A percentile compares a stretch with the other conserved stretches of the same genome.
Evolutionary conservation across 2,113 vertebrate genomes (phyloP).

Genomic region (Neolamprologus kungweensis): DNA sequence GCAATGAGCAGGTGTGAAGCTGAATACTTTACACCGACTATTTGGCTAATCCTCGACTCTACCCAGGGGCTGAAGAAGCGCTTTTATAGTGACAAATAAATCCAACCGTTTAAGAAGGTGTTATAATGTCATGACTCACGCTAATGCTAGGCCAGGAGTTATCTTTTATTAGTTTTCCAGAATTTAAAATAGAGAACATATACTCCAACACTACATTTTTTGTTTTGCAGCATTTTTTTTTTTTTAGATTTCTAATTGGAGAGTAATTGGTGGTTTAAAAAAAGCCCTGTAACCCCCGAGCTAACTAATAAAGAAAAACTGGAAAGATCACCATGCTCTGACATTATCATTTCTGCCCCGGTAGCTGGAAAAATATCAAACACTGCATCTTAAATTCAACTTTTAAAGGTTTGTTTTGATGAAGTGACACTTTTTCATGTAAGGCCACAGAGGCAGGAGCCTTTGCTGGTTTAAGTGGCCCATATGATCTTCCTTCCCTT

Average conservation of each 20-base stretch:
- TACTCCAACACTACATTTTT: not conserved
- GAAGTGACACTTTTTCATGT: not conserved
- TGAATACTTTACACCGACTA: slow-evolving; percentile 12
- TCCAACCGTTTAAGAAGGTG: slow-evolving; percentile 1
- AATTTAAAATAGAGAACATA: not conserved
- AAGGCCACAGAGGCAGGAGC: not conserved
- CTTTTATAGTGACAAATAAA: slow-evolving; percentile 32
- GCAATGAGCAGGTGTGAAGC: slow-evolving; percentile 37
- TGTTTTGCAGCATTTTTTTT: not conserved
- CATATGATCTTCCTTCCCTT: not conserved
- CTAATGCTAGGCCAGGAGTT: not conserved
- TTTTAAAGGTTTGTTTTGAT: not conserved
- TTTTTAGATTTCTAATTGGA: not conserved
- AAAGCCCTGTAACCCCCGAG: not conserved
- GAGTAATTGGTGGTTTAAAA: not conserved
- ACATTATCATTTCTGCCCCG: not conserved
- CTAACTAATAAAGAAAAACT: not conserved
- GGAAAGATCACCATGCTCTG: not conserved
- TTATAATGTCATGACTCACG: not conserved
- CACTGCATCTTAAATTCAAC: not conserved
- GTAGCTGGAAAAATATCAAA: not conserved
- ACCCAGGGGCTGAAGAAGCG: slow-evolving; percentile 2
- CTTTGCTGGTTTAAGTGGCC: not conserved
- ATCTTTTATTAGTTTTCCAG: not conserved
- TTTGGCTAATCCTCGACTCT: not conserved